Percentiles rank a stretch among this genome's conserved stretches.
Conservation (phyloP, 2,888 invertebrate species). For the Megastigmus dorsalis region DNA sequence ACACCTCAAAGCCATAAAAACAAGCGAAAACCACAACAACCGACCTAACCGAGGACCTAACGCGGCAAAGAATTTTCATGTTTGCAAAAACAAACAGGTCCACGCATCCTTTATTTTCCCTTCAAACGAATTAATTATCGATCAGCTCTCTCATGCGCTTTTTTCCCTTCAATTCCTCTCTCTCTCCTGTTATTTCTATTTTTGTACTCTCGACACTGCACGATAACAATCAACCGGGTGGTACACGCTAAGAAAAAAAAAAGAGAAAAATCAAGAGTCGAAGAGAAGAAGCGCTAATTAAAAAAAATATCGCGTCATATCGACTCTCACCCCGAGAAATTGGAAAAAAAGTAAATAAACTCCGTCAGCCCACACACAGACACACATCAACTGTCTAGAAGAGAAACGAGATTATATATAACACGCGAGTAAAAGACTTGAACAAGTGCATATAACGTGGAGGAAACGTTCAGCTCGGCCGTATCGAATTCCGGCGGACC, state of each 20-base stretch:
- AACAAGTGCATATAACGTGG: not conserved
- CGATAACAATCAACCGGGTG: not conserved
- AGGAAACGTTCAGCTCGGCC: not conserved
- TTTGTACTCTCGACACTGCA: not conserved
- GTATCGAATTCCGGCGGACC: not conserved
- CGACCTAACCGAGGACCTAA: too few relatives aligned
- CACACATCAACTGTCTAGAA: too few relatives aligned
- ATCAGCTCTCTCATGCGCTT: not conserved
- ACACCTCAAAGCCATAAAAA: too few relatives aligned
- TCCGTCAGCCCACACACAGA: too few relatives aligned
- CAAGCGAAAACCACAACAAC: too few relatives aligned
- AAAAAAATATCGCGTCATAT: not conserved
- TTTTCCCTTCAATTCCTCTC: not conserved
- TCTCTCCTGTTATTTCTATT: not conserved
- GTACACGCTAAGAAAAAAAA: too few relatives aligned
- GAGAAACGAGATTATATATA: too few relatives aligned
- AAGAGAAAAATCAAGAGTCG: not conserved
- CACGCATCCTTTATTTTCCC: not conserved
- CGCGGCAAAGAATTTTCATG: not conserved
- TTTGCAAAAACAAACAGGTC: too few relatives aligned
- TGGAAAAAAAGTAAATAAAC: too few relatives aligned
- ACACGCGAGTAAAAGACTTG: not conserved
- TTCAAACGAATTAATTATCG: constrained; percentile 16
- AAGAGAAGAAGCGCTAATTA: constrained; percentile 12
- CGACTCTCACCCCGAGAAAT: not conserved